Conservation (phyloP, 2,113 vertebrate species). For the Eonycteris spelaea region DNA sequence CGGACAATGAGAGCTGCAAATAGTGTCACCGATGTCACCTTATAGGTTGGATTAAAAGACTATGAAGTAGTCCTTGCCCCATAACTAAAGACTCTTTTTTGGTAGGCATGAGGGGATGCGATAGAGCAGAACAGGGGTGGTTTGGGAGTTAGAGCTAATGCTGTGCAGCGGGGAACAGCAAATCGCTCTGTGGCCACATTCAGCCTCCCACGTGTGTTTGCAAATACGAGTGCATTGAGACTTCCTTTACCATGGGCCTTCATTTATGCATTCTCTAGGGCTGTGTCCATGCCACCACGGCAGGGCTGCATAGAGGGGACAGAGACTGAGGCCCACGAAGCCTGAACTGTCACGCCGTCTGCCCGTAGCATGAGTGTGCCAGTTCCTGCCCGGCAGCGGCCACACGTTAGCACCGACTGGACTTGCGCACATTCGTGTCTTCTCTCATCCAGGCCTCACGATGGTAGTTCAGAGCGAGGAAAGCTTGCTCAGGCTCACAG, state of each 20-base stretch:
- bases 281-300: background rate
- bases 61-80: background rate
- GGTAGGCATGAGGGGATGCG: fast-evolving
- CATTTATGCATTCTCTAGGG: background rate
- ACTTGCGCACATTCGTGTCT: fast-evolving
- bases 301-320: background rate
- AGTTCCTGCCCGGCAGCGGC: fast-evolving
- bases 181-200: background rate
- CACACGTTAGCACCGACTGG: fast-evolving
- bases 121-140: fast-evolving
- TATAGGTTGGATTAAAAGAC: background rate
- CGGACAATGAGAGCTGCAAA: background rate
- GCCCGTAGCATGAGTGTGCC: no score
- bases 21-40: background rate
- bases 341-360: background rate
- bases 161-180: background rate
- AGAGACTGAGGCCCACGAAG: no score
- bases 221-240: fast-evolving
- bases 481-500: background rate
- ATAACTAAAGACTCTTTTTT: background rate
- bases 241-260: background rate
- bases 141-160: background rate
- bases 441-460: background rate
- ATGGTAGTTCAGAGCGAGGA: background rate
- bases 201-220: background rate